Evolutionary conservation across 2,888 invertebrate species (phyloP), one percentile per base, ranked within the genome.

Genomic region (Schrankia costaestrigalis): DNA sequence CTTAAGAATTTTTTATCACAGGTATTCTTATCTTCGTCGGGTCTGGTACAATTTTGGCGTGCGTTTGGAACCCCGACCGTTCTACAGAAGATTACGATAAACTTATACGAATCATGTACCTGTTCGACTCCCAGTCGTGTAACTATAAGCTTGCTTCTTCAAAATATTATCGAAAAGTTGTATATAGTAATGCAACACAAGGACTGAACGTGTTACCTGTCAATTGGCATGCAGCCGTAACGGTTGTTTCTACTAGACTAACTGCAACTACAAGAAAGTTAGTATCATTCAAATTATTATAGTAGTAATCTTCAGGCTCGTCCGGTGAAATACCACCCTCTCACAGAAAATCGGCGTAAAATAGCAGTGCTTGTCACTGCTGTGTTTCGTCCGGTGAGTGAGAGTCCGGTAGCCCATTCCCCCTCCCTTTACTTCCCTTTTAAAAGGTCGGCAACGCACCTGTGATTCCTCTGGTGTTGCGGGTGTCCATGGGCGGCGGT

Each of bases 41-140:
- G 0, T 54, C 71, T 0, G 14, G 32, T 1, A 68, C 78, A 0
- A 52, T 85, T 1, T 40, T 71, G 1, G 8, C 37, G 3, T 85
- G 85, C 36, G 3, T 65, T 0, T 85, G 82, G 83, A 43, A 44
- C 0, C 82, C 81, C 0, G 62, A 72, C 5, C 9, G 54, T 0
- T 41, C 65, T 0, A 33, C 31, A 0, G 22, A 47, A 1, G 83
- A 83, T 33, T 69, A 51, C 14, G 68, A 74, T 41, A 80, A 76
- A 34, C 50, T 85, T 1, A 55, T 57, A 1, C 71, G 82, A 3
- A 71, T 84, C 31, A 83, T 83, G 82, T 85, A 85, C 33, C 53
- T 85, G 1, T 84, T 74, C 39, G 84, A 85, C 27, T 62, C 65
- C 1, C 36, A 61, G 1, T 71, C 71, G 0, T 85, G 85, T 19